Percentiles rank a stretch among this genome's conserved stretches.
Evolutionary conservation across 2,797 vertebrate species (phyloP).

Genomic region (Melanotaenia boesemani): DNA sequence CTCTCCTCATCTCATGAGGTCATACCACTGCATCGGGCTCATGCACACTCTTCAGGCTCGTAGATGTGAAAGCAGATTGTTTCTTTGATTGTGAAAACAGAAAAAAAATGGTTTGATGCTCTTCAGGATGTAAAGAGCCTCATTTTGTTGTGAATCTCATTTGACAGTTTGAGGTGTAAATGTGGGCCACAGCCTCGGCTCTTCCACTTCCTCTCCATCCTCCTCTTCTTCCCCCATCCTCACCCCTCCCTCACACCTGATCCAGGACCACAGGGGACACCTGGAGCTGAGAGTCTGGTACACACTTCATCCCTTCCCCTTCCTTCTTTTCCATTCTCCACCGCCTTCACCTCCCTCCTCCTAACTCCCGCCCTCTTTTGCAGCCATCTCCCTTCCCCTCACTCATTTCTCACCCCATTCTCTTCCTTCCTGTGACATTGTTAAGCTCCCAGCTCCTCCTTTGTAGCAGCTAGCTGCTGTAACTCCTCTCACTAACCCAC

Average conservation of each 20-base stretch:
- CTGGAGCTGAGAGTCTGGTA: constrained; percentile 87
- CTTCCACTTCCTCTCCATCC: constrained; percentile 67
- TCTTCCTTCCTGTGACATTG: constrained; percentile 66
- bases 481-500: constrained; percentile 51
- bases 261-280: constrained; percentile 85
- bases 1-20: constrained; percentile 45
- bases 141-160: constrained; percentile 84
- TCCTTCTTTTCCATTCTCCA: constrained; percentile 76
- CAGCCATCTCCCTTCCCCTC: constrained; percentile 28
- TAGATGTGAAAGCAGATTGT: constrained; percentile 17
- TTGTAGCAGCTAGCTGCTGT: constrained; percentile 63
- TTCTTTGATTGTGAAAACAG: constrained; percentile 18
- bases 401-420: constrained; percentile 18
- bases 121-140: constrained; percentile 35
- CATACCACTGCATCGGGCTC: constrained; percentile 33
- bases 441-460: constrained; percentile 28
- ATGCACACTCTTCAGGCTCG: constrained; percentile 27
- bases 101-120: constrained; percentile 24
- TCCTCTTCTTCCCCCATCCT: constrained; percentile 55
- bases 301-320: constrained; percentile 65
- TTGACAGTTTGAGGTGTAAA: constrained; percentile 94
- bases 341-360: constrained; percentile 23
- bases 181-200: constrained; percentile 76
- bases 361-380: constrained; percentile 37
- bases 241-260: constrained; percentile 70